Evolutionary conservation across 2,888 invertebrate genomes (phyloP).

Genomic region (Scaeva pyrastri): DNA sequence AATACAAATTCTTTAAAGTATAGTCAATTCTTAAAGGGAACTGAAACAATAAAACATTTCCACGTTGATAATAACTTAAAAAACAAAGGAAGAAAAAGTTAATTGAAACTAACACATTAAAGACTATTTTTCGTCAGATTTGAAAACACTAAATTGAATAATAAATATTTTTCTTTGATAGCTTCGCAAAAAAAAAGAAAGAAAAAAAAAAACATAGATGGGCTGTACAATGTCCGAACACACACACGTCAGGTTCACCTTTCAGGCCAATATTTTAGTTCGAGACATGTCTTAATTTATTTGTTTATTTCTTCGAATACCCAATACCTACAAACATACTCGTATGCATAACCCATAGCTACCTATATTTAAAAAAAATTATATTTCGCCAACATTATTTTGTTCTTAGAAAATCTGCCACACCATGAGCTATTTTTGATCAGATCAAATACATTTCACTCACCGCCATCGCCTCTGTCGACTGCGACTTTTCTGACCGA

Average conservation of each 20-base stretch:
- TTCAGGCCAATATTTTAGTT: conserved; percentile 8
- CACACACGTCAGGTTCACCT: conserved; percentile 16
- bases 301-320: conserved; percentile 10
- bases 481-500: not conserved
- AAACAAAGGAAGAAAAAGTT: not conserved
- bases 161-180: not conserved
- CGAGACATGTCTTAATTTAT: conserved; percentile 11
- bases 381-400: conserved; percentile 24
- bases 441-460: conserved; percentile 18
- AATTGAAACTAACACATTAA: not conserved
- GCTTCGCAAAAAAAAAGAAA: not conserved
- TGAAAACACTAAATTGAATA: not conserved
- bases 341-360: too few species aligned
- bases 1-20: too few species aligned
- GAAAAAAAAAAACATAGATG: too few species aligned
- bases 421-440: conserved; percentile 32
- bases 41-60: too few species aligned
- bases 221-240: not conserved
- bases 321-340: not conserved
- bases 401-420: conserved; percentile 21
- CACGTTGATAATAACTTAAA: not conserved
- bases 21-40: too few species aligned
- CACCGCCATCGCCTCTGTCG: not conserved
- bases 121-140: not conserved
- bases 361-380: conserved; percentile 2